Conservation (phyloP, 35 echinoderm and acorn worm genomes). For the Strongylocentrotus purpuratus region DNA sequence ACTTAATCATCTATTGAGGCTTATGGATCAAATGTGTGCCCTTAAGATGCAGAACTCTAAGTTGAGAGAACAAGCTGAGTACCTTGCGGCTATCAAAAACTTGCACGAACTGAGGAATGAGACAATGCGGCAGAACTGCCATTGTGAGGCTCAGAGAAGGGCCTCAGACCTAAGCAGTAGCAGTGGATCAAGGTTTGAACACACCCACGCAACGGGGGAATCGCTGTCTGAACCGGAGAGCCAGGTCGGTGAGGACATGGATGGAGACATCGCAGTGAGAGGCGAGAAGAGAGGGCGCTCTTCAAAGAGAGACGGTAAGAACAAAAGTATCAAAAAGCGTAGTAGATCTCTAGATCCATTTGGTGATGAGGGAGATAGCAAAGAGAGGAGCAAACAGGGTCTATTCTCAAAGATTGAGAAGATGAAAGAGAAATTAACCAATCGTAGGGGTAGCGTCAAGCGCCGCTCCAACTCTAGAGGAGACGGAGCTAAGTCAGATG, state of each 20-base stretch:
- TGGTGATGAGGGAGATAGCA: conserved; percentile 75
- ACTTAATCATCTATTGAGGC: conserved; percentile 74
- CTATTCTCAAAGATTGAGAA: conserved; percentile 94
- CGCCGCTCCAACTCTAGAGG: conserved; percentile 46
- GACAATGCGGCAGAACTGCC: conserved; percentile 74
- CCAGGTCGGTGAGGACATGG: conserved; percentile 73
- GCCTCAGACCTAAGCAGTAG: conserved; percentile 60
- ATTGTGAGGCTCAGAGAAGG: conserved; percentile 73
- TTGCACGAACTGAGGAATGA: conserved; percentile 90
- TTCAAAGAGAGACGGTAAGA: conserved; percentile 67
- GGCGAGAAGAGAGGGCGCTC: conserved; percentile 64
- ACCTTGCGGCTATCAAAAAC: conserved; percentile 89
- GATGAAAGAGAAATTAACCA: conserved; percentile 94
- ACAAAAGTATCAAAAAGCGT: conserved; percentile 68
- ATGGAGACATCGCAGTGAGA: conserved; percentile 23
- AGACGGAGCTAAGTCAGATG: conserved; percentile 73
- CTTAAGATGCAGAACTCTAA: conserved; percentile 82
- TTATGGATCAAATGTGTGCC: conserved; percentile 97
- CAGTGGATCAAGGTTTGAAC: conserved; percentile 65
- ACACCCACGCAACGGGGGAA: conserved; percentile 62
- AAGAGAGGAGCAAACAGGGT: conserved; percentile 76
- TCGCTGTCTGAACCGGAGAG: conserved; percentile 89
- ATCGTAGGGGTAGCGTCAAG: conserved; percentile 79
- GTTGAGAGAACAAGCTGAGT: conserved; percentile 86
- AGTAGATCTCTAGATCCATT: conserved; percentile 86